These are phyloP conservation scores for Sminthurides bifidus DNA, from an alignment of 1,140 invertebrate genomes.

Conservation along the genomic window DNA sequence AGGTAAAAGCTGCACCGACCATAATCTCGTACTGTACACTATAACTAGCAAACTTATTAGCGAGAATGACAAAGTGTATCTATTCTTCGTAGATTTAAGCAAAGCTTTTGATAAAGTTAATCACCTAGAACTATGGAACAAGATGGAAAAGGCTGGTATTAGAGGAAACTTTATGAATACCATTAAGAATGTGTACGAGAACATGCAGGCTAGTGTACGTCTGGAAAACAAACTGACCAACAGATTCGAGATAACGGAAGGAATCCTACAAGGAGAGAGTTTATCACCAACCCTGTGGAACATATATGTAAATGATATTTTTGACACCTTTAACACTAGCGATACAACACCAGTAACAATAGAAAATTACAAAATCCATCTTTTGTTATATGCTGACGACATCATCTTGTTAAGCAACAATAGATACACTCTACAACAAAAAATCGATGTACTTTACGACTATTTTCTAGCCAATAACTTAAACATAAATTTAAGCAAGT, in stretches of 20 bases:
- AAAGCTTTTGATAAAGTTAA: conserved; percentile 31
- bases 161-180: conserved; percentile 29
- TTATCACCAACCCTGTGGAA: conserved; percentile 27
- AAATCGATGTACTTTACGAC: conserved; percentile 5
- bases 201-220: conserved; percentile 13
- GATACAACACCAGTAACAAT: neutral
- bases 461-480: conserved; percentile 7
- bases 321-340: neutral
- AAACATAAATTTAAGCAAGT: conserved; percentile 13
- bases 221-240: neutral
- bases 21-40: conserved; percentile 18
- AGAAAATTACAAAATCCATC: neutral
- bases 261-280: conserved; percentile 31
- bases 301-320: conserved; percentile 27
- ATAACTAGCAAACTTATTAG: conserved; percentile 17
- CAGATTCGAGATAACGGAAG: conserved; percentile 10
- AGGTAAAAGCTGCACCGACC: conserved; percentile 18
- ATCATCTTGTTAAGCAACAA: neutral
- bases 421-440: neutral
- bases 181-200: conserved; percentile 22
- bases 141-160: conserved; percentile 25
- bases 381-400: conserved; percentile 17
- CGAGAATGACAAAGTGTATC: conserved; percentile 19
- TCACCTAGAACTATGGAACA: conserved; percentile 24
- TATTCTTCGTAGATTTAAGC: conserved; percentile 27